phyloP scores from a whole-genome alignment of 2,113 vertebrate genomes.

The Leucoraja erinaceus region DNA sequence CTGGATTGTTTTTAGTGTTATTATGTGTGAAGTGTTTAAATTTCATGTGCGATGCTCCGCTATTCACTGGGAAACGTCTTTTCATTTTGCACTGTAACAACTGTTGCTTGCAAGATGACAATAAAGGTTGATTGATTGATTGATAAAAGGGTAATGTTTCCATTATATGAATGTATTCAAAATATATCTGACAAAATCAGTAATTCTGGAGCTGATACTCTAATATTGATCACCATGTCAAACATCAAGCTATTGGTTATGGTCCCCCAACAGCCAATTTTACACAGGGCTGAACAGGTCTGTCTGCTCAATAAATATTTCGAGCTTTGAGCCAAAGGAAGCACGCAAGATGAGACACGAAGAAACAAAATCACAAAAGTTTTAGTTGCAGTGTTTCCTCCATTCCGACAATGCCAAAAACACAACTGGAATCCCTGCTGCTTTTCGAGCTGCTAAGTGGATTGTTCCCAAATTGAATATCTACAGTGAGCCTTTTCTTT shows the following conservation, averaged over 20 bases:
- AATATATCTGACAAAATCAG: background rate
- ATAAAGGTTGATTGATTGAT: too few species aligned
- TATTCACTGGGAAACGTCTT: too few species aligned
- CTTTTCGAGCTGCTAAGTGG: slow-evolving; percentile 40
- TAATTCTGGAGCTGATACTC: background rate
- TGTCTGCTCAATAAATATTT: background rate
- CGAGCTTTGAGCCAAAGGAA: background rate
- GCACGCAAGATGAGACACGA: background rate
- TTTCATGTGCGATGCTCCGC: too few species aligned
- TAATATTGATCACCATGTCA: too few species aligned
- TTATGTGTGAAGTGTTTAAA: too few species aligned
- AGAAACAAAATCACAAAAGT: background rate
- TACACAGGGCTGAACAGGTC: background rate
- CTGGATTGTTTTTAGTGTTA: too few species aligned
- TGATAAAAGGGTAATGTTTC: background rate
- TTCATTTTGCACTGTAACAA: too few species aligned
- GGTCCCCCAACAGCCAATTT: background rate
- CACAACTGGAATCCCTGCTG: slow-evolving; percentile 35
- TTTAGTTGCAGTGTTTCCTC: background rate
- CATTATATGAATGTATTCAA: background rate
- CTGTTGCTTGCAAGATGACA: too few species aligned
- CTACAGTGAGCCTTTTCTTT: slow-evolving; percentile 38
- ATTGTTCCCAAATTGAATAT: slow-evolving; percentile 38
- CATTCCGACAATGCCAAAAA: background rate
- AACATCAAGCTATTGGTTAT: background rate